Conservation (phyloP, 64 coral and sea anemone genomes). For the Actinia tenebrosa region DNA sequence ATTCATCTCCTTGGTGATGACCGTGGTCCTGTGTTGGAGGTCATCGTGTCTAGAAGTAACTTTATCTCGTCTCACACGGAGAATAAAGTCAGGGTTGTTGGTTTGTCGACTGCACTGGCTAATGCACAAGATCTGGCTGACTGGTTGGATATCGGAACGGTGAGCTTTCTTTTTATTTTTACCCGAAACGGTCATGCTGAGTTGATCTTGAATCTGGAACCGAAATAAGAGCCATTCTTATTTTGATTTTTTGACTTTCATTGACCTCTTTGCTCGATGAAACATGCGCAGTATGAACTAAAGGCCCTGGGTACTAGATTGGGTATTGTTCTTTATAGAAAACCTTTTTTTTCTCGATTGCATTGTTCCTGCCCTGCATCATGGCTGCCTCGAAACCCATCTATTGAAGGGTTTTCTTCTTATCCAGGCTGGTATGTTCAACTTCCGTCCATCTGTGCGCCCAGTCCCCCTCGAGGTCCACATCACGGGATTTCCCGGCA, state of each 20-base stretch:
- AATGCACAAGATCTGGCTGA: constrained; percentile 91
- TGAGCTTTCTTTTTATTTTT: not conserved
- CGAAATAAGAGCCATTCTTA: too few species aligned
- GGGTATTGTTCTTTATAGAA: too few species aligned
- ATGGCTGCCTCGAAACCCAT: too few species aligned
- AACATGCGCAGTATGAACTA: too few species aligned
- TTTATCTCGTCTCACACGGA: constrained; percentile 99
- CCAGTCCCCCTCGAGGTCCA: constrained; percentile 95
- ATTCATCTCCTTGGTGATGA: constrained; percentile 98
- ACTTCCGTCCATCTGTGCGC: constrained; percentile 94
- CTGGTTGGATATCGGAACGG: constrained; percentile 86
- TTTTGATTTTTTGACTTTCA: too few species aligned
- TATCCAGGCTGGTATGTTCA: constrained; percentile 92
- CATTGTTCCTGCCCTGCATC: too few species aligned
- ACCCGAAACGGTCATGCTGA: too few species aligned
- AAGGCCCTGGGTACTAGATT: too few species aligned
- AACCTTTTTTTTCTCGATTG: too few species aligned
- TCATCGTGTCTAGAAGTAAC: constrained; percentile 96
- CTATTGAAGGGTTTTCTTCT: too few species aligned
- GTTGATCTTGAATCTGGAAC: too few species aligned
- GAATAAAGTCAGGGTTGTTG: constrained; percentile 73
- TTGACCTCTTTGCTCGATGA: too few species aligned
- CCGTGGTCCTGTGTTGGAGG: constrained; percentile 92
- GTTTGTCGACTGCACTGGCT: constrained; percentile 88
- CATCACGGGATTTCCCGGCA: constrained; percentile 90